Evolutionary conservation across 2,888 invertebrate genomes (phyloP).

Genomic region (Synergus laeviventris): DNA sequence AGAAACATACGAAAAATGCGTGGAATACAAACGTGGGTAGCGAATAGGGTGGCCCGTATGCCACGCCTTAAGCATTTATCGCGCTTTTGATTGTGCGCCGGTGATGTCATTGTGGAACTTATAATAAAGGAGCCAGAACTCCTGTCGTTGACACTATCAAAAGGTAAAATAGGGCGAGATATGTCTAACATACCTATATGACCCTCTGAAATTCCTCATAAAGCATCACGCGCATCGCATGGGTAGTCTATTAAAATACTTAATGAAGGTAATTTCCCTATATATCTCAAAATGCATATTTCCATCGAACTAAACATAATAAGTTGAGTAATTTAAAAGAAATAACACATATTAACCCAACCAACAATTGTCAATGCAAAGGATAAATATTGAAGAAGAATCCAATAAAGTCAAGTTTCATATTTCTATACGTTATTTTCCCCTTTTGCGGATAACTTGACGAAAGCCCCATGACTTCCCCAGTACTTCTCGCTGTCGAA

Average conservation of each 20-base stretch:
- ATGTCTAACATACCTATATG: conserved; percentile 1
- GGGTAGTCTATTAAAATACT: not conserved
- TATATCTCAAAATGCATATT: not conserved
- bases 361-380: not conserved
- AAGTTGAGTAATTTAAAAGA: too few relatives aligned
- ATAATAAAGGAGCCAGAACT: conserved; percentile 54
- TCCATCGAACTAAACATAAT: too few relatives aligned
- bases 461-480: conserved; percentile 8
- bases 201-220: conserved; percentile 9
- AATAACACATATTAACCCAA: not conserved
- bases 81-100: conserved; percentile 40
- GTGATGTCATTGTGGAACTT: conserved; percentile 48
- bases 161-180: conserved; percentile 23
- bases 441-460: conserved; percentile 2
- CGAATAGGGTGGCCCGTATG: conserved; percentile 23
- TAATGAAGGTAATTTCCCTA: not conserved
- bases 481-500: conserved; percentile 5
- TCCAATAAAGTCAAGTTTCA: not conserved
- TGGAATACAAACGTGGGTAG: conserved; percentile 30
- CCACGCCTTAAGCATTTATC: conserved; percentile 42
- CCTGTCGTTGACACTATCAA: conserved; percentile 47
- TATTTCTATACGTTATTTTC: conserved; percentile 1
- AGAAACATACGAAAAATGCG: conserved; percentile 16
- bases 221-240: not conserved
- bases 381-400: not conserved